Base-by-base conservation (phyloP, 1,140 invertebrate genomes). In the Diorhabda carinulata region DNA sequence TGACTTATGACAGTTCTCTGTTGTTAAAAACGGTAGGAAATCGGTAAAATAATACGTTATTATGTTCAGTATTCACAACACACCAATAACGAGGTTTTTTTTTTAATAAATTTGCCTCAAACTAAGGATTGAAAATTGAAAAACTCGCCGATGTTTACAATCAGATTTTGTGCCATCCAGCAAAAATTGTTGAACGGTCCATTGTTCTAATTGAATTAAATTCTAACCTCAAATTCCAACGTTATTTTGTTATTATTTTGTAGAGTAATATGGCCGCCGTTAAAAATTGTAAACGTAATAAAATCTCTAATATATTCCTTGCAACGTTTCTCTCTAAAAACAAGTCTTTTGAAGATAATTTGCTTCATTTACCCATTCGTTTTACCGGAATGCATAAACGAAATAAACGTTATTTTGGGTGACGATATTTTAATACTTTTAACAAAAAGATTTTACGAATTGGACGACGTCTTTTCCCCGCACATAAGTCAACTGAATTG, bases 351-450 rank as follows among this genome's bases (percentile, higher is more conserved):
- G 5, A 65, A 65, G 42, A 57, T 9, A 9, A 57, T 65, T 3
- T 65, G 64, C 42, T 2, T 42, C 52, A 43, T 65, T 65, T 65
- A 65, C 6, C 40, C 64, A 4, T 9, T n/a, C 25, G 5, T 65
- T 8, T 3, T 57, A 3, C 10, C n/a, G 6, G 64, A 65, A 4
- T 57, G 40, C 9, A 5, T 41, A 2, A 41, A 6, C 10, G 42
- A 65, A 8, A 57, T 8, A 4, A 41, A 5, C 52, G 7, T n/a
- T 42, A 10, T 65, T 42, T 45, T 65, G 6, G 64, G 64, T n/a
- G 52, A 65, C 47, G 52, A 57, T n/a, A 25, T 65, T 1, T 42
- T 65, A 8, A 65, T 65, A 57, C 57, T 65, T n/a, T 9, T 65
- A 7, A 9, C 47, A 9, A 41, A 41, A 57, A 7, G 47, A 8